A percentile compares a stretch with the other conserved stretches of the same genome.
phyloP scores from a whole-genome alignment of 1,140 invertebrate genomes.

The Leguminivora glycinivorella region DNA sequence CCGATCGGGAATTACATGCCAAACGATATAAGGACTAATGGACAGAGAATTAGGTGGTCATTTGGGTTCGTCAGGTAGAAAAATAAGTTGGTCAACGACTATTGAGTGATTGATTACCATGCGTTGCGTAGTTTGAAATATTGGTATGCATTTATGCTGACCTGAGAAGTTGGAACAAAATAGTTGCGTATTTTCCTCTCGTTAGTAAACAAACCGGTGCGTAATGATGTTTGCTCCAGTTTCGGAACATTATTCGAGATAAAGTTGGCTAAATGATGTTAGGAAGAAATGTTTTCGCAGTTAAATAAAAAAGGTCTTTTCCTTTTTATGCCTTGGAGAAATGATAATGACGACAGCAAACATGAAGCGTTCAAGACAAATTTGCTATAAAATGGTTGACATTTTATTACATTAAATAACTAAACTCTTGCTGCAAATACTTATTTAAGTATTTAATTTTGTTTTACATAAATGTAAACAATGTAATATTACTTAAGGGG shows the following conservation, averaged over 20 bases:
- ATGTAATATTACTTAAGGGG: no score
- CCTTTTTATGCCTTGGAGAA: conserved; percentile 1
- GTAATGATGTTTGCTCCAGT: conserved; percentile 21
- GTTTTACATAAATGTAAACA: neutral
- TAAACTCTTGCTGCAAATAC: no score
- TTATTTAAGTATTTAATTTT: no score
- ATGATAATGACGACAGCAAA: conserved; percentile 6
- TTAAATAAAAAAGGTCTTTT: conserved; percentile 23
- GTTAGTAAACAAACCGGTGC: conserved; percentile 16
- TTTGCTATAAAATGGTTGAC: neutral
- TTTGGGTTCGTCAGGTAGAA: neutral
- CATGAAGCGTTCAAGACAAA: neutral
- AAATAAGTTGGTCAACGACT: neutral
- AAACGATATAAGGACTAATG: conserved; percentile 9
- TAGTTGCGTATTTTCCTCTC: conserved; percentile 26
- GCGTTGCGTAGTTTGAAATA: conserved; percentile 23
- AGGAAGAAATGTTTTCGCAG: conserved; percentile 16
- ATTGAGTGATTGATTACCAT: conserved; percentile 28
- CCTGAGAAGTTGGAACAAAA: conserved; percentile 23
- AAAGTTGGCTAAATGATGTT: conserved; percentile 24
- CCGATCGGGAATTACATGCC: neutral
- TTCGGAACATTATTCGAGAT: neutral
- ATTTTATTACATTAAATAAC: no score
- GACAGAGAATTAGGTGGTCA: neutral
- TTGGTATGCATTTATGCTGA: conserved; percentile 29